Conservation (phyloP, 2,113 vertebrate genomes). For the Sinocyclocheilus grahami region DNA sequence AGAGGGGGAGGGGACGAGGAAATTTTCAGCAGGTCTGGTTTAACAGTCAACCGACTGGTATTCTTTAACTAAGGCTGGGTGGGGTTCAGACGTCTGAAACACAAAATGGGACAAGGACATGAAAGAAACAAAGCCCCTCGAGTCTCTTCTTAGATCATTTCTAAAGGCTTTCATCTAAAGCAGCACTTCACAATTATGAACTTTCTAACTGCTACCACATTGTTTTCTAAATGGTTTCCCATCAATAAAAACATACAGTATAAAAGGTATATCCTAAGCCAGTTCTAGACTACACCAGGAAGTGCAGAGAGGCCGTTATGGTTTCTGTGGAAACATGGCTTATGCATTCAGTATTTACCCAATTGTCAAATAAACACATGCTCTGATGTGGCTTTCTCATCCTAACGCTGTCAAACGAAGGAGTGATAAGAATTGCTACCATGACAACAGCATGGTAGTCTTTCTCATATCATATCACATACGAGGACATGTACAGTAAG, state of each 20-base stretch:
- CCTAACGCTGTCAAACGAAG: background rate
- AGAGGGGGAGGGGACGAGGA: slow-evolving; percentile 71
- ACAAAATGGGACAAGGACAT: slow-evolving; percentile 54
- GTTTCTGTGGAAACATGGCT: slow-evolving; percentile 39
- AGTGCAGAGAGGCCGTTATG: background rate
- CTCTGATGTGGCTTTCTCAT: slow-evolving; percentile 25
- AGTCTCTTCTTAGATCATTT: slow-evolving; percentile 31
- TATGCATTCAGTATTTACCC: slow-evolving; percentile 11
- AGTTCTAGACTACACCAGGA: background rate
- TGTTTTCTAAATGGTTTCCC: background rate
- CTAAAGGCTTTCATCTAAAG: background rate
- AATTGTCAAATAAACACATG: slow-evolving; percentile 31
- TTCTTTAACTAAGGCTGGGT: slow-evolving; percentile 74
- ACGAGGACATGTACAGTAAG: background rate
- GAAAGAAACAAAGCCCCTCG: slow-evolving; percentile 49
- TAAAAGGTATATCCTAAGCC: background rate
- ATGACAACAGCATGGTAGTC: background rate
- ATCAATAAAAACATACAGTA: background rate
- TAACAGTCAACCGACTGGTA: slow-evolving; percentile 75
- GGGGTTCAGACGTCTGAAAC: slow-evolving; percentile 63
- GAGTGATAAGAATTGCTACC: background rate
- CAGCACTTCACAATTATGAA: background rate
- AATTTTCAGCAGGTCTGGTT: slow-evolving; percentile 74
- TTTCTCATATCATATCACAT: background rate
- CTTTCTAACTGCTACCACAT: background rate